Evolutionary conservation across 2,797 vertebrate genomes (phyloP).

Genomic region (Carcharodon carcharias): DNA sequence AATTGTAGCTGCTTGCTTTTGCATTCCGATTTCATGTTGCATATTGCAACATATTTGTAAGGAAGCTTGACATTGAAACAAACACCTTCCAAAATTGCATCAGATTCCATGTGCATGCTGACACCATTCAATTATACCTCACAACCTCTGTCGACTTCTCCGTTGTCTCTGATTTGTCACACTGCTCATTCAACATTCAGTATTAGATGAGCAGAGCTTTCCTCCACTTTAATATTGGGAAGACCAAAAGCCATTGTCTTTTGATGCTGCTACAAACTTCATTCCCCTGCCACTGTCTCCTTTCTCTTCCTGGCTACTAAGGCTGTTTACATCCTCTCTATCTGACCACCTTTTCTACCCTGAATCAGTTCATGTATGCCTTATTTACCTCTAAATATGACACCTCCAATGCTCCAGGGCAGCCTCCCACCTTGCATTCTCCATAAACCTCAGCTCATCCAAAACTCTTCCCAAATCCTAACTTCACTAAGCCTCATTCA

Average conservation of each 20-base stretch:
- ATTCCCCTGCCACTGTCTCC: not conserved
- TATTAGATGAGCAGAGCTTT: not conserved
- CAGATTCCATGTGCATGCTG: not conserved
- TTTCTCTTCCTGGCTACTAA: not conserved
- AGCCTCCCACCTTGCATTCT: no score
- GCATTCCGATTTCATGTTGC: conserved; percentile 9
- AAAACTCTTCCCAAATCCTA: not conserved
- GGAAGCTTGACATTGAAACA: not conserved
- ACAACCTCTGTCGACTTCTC: not conserved
- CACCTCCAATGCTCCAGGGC: not conserved
- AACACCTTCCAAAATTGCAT: not conserved
- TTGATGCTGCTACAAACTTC: not conserved
- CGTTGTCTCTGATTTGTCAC: not conserved
- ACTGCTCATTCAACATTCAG: not conserved
- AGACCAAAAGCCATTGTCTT: not conserved
- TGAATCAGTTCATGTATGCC: not conserved
- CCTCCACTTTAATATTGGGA: not conserved
- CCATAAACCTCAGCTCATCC: not conserved
- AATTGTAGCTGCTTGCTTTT: not conserved
- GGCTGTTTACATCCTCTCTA: not conserved
- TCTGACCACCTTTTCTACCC: not conserved
- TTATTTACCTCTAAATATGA: not conserved
- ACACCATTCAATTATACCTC: not conserved
- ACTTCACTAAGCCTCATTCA: not conserved
- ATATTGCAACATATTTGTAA: not conserved